Percentiles rank a stretch among this genome's conserved stretches.
Evolutionary conservation across 2,888 invertebrate genomes (phyloP).

Genomic region (Tipula unca): DNA sequence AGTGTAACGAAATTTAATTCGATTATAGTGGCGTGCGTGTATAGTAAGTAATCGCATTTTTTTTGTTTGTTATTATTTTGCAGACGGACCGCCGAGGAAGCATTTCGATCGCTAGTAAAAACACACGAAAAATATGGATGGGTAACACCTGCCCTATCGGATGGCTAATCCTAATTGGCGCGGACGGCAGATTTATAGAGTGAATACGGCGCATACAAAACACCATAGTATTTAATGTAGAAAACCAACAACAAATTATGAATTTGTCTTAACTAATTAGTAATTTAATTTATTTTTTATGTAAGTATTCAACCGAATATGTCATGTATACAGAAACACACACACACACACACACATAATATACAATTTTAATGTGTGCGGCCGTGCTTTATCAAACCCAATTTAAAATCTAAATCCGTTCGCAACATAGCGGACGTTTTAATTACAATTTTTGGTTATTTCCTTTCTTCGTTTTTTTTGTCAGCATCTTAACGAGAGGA

Average conservation of each 20-base stretch:
- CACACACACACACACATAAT: neutral
- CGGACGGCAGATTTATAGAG: neutral
- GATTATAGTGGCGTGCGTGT: neutral
- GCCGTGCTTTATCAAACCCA: neutral
- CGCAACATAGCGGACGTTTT: neutral
- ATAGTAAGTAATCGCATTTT: neutral
- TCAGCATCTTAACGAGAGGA: neutral
- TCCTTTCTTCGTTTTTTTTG: neutral
- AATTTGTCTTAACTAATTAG: neutral
- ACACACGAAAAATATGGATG: slow-evolving; percentile 88
- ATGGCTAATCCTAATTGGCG: slow-evolving; percentile 52
- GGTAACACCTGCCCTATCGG: slow-evolving; percentile 79
- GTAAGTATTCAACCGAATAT: neutral
- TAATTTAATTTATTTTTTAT: slow-evolving; percentile 8
- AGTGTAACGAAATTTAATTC: neutral
- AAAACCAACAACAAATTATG: neutral
- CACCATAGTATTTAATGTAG: neutral
- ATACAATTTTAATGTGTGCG: neutral
- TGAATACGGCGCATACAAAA: neutral
- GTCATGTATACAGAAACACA: neutral
- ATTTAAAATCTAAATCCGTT: neutral
- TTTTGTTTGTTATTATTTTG: slow-evolving; percentile 22
- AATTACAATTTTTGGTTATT: neutral
- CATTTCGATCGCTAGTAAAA: slow-evolving; percentile 77
- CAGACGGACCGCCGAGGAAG: slow-evolving; percentile 74